Evolutionary conservation across 2,113 vertebrate species (phyloP).

Genomic region (Scomber colias): DNA sequence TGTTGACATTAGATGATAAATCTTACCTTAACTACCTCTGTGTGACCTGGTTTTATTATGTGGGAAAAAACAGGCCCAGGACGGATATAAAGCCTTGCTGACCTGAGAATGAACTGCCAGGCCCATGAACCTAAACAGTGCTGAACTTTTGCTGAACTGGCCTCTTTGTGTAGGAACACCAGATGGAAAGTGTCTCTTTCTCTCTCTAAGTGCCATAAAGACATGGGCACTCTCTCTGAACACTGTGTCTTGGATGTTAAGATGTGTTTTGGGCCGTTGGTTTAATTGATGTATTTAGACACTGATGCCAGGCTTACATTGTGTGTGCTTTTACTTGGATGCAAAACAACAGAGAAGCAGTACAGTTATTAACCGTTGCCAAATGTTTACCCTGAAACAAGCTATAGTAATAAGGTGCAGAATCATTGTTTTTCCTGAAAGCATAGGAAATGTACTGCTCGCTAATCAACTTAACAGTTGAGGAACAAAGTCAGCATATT

Average conservation of each 20-base stretch:
- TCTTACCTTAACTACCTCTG: slow-evolving; percentile 51
- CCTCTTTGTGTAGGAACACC: slow-evolving; percentile 53
- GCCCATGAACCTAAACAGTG: slow-evolving; percentile 75
- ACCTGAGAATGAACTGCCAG: slow-evolving; percentile 77
- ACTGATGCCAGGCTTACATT: background rate
- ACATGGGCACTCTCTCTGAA: slow-evolving; percentile 5
- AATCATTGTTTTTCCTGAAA: slow-evolving; percentile 3
- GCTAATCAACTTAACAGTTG: slow-evolving; percentile 36
- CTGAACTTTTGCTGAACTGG: slow-evolving; percentile 79
- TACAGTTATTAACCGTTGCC: background rate
- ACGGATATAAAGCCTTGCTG: slow-evolving; percentile 66
- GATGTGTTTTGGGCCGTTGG: slow-evolving; percentile 23
- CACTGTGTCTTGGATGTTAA: slow-evolving; percentile 36
- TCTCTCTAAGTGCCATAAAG: slow-evolving; percentile 54
- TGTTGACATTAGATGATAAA: slow-evolving; percentile 70
- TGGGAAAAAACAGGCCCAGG: slow-evolving; percentile 29
- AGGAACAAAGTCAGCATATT: slow-evolving; percentile 51
- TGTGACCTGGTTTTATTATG: slow-evolving; percentile 71
- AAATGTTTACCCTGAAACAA: background rate
- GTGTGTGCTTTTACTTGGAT: background rate
- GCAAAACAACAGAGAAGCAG: background rate
- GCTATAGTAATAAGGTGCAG: background rate
- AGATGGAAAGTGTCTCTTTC: slow-evolving; percentile 76
- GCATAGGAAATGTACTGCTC: background rate
- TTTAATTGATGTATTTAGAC: slow-evolving; percentile 2